phyloP scores from a whole-genome alignment of 2,888 invertebrate species.

The Eucera pruinosa region DNA sequence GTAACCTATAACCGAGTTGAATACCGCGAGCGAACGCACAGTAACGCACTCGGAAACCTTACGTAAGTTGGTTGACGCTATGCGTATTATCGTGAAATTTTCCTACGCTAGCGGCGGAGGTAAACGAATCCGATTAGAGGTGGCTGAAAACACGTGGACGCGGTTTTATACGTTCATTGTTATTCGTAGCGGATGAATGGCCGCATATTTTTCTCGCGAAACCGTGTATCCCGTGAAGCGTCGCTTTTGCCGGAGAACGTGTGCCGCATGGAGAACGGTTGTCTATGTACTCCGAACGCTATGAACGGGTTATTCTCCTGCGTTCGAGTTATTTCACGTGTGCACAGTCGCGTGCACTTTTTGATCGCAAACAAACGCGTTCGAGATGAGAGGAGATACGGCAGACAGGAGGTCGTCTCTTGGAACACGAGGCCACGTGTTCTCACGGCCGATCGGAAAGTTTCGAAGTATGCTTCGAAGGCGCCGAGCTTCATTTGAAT shows the following conservation, averaged over 20 bases:
- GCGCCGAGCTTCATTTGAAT: constrained; percentile 27
- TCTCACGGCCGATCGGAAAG: constrained; percentile 40
- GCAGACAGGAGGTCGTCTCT: background rate
- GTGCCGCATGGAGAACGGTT: constrained; percentile 32
- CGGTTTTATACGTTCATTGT: constrained; percentile 39
- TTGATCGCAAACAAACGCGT: constrained; percentile 35
- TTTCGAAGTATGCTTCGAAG: constrained; percentile 24
- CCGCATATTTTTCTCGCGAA: constrained; percentile 34
- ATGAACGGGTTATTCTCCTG: too few relatives aligned
- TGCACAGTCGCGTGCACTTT: background rate
- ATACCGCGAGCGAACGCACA: too few relatives aligned
- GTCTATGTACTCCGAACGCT: background rate
- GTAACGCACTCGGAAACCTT: too few relatives aligned
- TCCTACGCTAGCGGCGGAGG: too few relatives aligned
- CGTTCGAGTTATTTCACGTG: background rate
- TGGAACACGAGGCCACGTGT: constrained; percentile 12
- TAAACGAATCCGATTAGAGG: constrained; percentile 32
- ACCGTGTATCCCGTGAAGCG: constrained; percentile 6
- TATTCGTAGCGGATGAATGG: constrained; percentile 44
- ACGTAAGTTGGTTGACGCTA: too few relatives aligned
- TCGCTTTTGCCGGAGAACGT: constrained; percentile 28
- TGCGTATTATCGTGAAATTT: too few relatives aligned
- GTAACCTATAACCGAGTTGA: too few relatives aligned
- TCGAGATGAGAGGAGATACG: background rate
- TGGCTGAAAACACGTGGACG: constrained; percentile 25